phyloP scores from a whole-genome alignment of 2,888 invertebrate genomes.

The Polyommatus icarus region DNA sequence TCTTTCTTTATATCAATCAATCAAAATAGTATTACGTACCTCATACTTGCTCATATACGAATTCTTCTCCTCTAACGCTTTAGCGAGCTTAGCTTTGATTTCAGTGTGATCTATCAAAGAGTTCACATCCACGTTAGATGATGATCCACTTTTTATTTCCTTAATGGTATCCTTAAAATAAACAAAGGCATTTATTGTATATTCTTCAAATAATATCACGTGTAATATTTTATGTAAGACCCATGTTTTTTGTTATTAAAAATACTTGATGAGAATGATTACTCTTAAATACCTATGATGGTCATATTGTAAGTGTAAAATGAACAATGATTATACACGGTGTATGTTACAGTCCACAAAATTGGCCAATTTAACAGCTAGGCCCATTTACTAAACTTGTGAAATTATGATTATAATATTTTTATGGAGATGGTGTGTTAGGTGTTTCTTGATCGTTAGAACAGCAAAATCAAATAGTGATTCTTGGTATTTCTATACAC shows the following conservation, averaged over 20 bases:
- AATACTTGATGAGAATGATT: no score
- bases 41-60: slow-evolving; percentile 65
- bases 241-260: no score
- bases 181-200: not conserved
- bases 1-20: no score
- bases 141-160: slow-evolving; percentile 59
- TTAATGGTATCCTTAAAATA: slow-evolving; percentile 62
- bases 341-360: no score
- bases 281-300: no score
- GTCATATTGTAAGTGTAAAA: no score
- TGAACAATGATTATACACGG: no score
- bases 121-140: slow-evolving; percentile 58
- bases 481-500: not conserved
- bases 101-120: slow-evolving; percentile 71
- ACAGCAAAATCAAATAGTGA: not conserved
- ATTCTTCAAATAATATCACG: not conserved
- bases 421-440: no score
- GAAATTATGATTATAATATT: no score
- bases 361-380: not conserved
- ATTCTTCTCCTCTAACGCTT: slow-evolving; percentile 65
- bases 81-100: slow-evolving; percentile 70
- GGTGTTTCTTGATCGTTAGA: not conserved
- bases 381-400: not conserved
- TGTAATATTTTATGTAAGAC: no score
- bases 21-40: slow-evolving; percentile 48